phyloP scores from a whole-genome alignment of 1,140 invertebrate genomes.

The Steinernema khuongi region DNA sequence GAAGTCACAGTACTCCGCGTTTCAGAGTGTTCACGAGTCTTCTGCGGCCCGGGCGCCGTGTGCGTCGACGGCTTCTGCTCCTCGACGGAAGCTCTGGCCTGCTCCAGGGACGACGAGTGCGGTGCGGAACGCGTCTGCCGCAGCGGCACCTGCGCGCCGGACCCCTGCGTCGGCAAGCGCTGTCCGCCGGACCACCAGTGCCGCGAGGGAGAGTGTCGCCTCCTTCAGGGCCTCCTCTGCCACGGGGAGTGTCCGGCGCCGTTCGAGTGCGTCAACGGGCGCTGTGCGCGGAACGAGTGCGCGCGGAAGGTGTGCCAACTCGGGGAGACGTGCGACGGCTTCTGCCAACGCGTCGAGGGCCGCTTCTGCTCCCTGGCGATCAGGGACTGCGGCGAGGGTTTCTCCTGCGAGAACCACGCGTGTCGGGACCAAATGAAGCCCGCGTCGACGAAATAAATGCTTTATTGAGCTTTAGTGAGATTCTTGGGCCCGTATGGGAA shows the following conservation, averaged over 20 bases:
- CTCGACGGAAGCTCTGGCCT: not conserved
- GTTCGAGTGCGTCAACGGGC: conserved; percentile 47
- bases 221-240: conserved; percentile 34
- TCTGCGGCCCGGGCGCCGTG: conserved; percentile 35
- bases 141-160: conserved; percentile 16
- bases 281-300: conserved; percentile 50
- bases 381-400: conserved; percentile 50
- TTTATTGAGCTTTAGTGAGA: conserved; percentile 17
- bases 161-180: conserved; percentile 24
- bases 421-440: conserved; percentile 39
- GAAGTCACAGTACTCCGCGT: not conserved
- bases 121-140: not conserved
- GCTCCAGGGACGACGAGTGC: conserved; percentile 40
- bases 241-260: conserved; percentile 41
- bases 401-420: conserved; percentile 41
- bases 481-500: not conserved
- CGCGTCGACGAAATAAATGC: not conserved
- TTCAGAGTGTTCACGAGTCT: conserved; percentile 49
- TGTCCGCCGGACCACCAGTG: conserved; percentile 37
- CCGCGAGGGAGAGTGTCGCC: conserved; percentile 35
- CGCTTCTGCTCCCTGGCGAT: conserved; percentile 42
- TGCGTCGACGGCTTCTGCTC: conserved; percentile 27
- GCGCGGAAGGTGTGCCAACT: conserved; percentile 53
- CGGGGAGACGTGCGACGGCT: conserved; percentile 54
- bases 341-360: conserved; percentile 52